Base-by-base conservation (phyloP, 2,888 invertebrate genomes). In the Drosophila limbata region DNA sequence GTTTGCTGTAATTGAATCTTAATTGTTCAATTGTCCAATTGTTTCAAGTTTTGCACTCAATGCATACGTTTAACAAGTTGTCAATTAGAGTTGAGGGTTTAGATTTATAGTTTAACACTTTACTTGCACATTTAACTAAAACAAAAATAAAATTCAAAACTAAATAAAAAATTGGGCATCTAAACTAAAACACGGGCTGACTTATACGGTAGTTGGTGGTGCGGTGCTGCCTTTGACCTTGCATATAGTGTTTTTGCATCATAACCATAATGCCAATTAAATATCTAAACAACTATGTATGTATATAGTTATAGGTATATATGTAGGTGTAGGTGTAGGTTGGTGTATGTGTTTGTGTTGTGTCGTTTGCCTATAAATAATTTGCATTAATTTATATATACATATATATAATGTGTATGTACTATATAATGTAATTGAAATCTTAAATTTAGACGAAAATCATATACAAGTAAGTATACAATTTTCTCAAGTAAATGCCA, bases 401-500 rank as follows among this genome's bases (percentile, higher is more conserved):
- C 37, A 2, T 28, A 28, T 28, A 21, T 21, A 21, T 21, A 21
- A 15, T 71, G 47, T 72, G 61, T 70, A 68, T 73, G 57, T 56
- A 50, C 15, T 62, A 33, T 73, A 47, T 57, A 78, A 78, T 44
- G 70, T 79, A 81, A 68, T 51, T 67, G 62, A 81, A 81, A 73
- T 62, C 82, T 88, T 86, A 86, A 79, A 87, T 86, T 88, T 88
- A 86, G 81, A 85, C 88, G 80, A 86, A 84, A 86, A 84, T 83
- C 77, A 84, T 79, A 84, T 76, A 79, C 56, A 62, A 42, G 45
- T 52, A 31, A 57, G 65, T 70, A 74, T 69, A 56, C 31, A 60
- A 87, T 80, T 75, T 71, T 79, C 86, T 86, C 86, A 86, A 88
- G 80, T 87, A 88, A 87, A 87, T 88, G 88, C 88, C 87, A 88